phyloP scores from a whole-genome alignment of 2,113 vertebrate genomes.

The Psilopogon haemacephalus region DNA sequence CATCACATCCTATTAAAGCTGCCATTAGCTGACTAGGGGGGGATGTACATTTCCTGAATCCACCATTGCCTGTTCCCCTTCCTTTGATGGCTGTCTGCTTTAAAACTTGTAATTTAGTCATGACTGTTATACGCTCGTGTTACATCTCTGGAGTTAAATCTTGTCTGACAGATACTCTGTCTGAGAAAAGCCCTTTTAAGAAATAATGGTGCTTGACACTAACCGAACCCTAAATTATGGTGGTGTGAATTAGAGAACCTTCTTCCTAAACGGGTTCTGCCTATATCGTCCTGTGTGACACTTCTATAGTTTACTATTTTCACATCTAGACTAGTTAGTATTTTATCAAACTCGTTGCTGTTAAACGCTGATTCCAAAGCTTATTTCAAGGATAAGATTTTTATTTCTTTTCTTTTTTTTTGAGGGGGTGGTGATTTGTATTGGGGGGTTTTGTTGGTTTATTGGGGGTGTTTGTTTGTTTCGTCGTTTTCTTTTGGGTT shows the following conservation, averaged over 20 bases:
- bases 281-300: background rate
- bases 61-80: constrained; percentile 25
- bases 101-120: constrained; percentile 63
- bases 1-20: constrained; percentile 67
- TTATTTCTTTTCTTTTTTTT: background rate
- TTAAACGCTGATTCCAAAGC: background rate
- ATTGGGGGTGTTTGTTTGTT: background rate
- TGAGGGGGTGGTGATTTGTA: background rate
- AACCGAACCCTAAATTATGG: constrained; percentile 28
- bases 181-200: constrained; percentile 27
- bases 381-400: background rate
- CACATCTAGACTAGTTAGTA: background rate
- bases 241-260: background rate
- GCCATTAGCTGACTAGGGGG: constrained; percentile 54
- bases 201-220: constrained; percentile 21
- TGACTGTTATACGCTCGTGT: constrained; percentile 43
- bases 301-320: background rate
- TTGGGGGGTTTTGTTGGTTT: too few relatives aligned
- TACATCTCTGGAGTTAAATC: constrained; percentile 54
- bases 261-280: background rate
- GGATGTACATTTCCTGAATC: constrained; percentile 58
- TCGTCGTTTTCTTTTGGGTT: background rate
- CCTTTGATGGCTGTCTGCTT: constrained; percentile 53
- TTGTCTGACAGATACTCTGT: constrained; percentile 27
- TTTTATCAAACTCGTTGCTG: background rate